Conservation (phyloP, 35 echinoderm and acorn worm species). For the Patiria miniata region DNA sequence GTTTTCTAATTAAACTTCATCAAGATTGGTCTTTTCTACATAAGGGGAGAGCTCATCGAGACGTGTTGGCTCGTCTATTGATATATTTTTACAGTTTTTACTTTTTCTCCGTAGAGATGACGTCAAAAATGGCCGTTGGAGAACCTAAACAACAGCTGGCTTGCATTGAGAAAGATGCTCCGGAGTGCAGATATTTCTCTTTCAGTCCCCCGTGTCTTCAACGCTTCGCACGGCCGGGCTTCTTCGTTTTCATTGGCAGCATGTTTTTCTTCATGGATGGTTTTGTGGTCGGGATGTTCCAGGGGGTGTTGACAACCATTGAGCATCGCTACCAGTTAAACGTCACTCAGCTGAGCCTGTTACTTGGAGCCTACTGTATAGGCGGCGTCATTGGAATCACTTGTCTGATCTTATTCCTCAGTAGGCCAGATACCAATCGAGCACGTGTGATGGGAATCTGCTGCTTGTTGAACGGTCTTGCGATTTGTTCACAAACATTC, state of each 20-base stretch:
- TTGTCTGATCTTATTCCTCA: neutral
- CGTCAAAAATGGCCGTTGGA: no score
- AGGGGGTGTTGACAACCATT: neutral
- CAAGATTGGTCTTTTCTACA: no score
- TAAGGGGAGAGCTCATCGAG: no score
- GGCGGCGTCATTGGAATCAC: neutral
- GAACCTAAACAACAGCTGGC: no score
- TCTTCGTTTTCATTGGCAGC: neutral
- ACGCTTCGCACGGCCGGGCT: neutral
- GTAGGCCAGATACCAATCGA: neutral
- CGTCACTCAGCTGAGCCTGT: neutral
- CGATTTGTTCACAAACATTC: neutral
- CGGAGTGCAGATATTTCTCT: neutral
- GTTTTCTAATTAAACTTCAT: no score
- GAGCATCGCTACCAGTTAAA: constrained; percentile 9
- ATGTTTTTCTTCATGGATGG: constrained; percentile 12
- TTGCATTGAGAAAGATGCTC: neutral
- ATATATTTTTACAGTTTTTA: no score
- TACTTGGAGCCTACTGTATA: neutral
- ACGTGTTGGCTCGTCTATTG: no score
- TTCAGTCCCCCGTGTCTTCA: neutral
- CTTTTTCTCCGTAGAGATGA: no score
- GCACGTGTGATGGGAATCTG: neutral
- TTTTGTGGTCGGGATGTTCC: neutral
- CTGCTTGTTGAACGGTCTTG: neutral